A percentile compares a stretch with the other conserved stretches of the same genome.
These are phyloP conservation scores for Scomber scombrus DNA, from an alignment of 2,113 vertebrate species.

Conservation along the genomic window DNA sequence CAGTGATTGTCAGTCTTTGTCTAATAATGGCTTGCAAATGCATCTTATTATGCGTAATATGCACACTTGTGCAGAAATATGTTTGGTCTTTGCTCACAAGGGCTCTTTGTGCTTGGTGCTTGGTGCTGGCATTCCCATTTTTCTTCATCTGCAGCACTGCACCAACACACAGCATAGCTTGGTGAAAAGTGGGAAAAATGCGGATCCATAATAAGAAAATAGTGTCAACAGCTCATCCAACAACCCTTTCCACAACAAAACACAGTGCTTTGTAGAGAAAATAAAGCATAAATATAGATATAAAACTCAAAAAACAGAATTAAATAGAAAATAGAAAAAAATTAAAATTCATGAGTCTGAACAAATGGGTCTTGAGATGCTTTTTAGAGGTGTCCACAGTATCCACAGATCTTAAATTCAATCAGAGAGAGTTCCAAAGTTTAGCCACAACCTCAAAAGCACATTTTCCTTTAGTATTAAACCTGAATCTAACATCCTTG, in stretches of 20 bases:
- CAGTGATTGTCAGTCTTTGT: conserved; percentile 32
- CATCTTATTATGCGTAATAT: conserved; percentile 27
- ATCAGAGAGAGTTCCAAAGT: too few relatives aligned
- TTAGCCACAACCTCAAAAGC: too few relatives aligned
- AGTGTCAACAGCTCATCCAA: conserved; percentile 9
- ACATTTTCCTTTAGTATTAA: too few relatives aligned
- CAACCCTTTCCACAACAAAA: neutral
- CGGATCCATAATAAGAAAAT: conserved; percentile 4
- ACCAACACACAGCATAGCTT: conserved; percentile 19
- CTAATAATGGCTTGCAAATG: conserved; percentile 48
- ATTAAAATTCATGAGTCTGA: too few relatives aligned
- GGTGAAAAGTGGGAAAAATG: neutral
- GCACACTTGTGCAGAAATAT: conserved; percentile 38
- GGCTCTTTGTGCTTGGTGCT: conserved; percentile 22
- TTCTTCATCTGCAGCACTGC: conserved; percentile 35
- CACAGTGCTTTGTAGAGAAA: too few relatives aligned
- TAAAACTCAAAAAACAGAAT: too few relatives aligned
- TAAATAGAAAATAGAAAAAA: too few relatives aligned
- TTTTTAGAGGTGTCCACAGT: too few relatives aligned
- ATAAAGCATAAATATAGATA: too few relatives aligned
- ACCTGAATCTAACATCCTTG: too few relatives aligned
- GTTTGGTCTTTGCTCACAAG: neutral
- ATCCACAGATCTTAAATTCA: too few relatives aligned
- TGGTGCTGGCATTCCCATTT: conserved; percentile 5
- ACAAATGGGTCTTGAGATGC: too few relatives aligned